Percentiles rank a stretch among this genome's conserved stretches.
phyloP scores from a whole-genome alignment of 2,113 vertebrate genomes.

The Psophia crepitans region DNA sequence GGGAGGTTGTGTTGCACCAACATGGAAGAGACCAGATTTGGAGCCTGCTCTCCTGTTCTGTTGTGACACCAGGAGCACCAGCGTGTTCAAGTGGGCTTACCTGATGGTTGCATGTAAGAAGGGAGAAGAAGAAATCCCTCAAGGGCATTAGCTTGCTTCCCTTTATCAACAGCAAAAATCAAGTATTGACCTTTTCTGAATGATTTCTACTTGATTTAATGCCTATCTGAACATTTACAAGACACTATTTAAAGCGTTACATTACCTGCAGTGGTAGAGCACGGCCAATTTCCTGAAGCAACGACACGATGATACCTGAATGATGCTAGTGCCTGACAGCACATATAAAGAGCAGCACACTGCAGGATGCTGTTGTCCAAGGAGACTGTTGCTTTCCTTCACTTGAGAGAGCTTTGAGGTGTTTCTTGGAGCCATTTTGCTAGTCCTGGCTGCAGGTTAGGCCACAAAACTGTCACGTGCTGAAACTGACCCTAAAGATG shows the following conservation, averaged over 20 bases:
- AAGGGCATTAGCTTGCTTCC: background rate
- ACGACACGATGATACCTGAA: background rate
- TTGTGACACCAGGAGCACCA: fast-evolving
- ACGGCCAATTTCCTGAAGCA: background rate
- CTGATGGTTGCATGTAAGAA: background rate
- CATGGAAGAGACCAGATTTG: background rate
- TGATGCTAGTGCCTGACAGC: background rate
- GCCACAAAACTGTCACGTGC: background rate
- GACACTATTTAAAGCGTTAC: background rate
- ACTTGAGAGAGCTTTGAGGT: background rate
- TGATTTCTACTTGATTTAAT: background rate
- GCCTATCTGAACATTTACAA: background rate
- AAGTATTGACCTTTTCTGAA: background rate
- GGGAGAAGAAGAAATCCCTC: background rate
- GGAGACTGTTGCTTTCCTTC: background rate
- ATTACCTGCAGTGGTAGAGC: background rate
- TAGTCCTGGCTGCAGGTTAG: background rate
- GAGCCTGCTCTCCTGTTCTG: background rate
- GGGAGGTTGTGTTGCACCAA: background rate
- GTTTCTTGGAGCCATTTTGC: background rate
- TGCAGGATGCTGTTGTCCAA: background rate
- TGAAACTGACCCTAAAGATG: background rate
- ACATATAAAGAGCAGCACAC: background rate
- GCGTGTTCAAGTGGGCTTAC: background rate
- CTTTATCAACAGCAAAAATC: background rate